Evolutionary conservation across 2,888 invertebrate genomes (phyloP), one percentile per base, ranked within the genome.

Genomic region (Dysmachus trigonus): DNA sequence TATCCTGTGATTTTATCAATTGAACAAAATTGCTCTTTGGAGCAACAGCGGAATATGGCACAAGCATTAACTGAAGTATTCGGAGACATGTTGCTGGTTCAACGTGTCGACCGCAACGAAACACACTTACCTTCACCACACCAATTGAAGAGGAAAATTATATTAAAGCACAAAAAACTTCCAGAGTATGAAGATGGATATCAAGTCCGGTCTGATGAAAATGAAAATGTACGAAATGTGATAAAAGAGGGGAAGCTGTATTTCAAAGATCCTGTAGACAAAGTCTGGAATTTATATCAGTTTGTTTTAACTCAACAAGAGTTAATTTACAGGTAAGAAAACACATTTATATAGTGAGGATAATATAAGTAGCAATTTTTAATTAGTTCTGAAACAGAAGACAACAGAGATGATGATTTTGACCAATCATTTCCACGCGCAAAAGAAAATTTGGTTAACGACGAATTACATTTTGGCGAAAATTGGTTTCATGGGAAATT

Each of bases 401-500:
- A 93, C 0, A 93, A 93, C 51, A 94, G 95, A 41, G 95, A 95
- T 81, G 94, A 94, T 0, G 95, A 95, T 86, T 91, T 92, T 30
- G 92, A 91, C 72, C 89, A 91, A 0, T 89, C 92, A 0, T 94
- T 95, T 77, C 92, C 93, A 0, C 93, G 94, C 30, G 92, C 92
- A 2, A 93, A 93, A 87, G 92, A 94, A 89, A 95, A 94, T 86
- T 94, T 96, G 10, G 95, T 96, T 0, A 97, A 96, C 89, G 97
- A 98, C 90, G 98, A 98, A 90, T 91, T 98, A 88, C 98, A 98
- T 92, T 97, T 97, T 90, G 95, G 96, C 31, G 98, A 98, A 92
- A 96, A 96, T 90, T 98, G 98, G 98, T 98, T 98, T 90, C 98
- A 98, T 90, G 98, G 98, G 0, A 95, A 95, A 91, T 92, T 98